phyloP scores from a whole-genome alignment of 2,113 vertebrate species.

The Dromaius novaehollandiae region DNA sequence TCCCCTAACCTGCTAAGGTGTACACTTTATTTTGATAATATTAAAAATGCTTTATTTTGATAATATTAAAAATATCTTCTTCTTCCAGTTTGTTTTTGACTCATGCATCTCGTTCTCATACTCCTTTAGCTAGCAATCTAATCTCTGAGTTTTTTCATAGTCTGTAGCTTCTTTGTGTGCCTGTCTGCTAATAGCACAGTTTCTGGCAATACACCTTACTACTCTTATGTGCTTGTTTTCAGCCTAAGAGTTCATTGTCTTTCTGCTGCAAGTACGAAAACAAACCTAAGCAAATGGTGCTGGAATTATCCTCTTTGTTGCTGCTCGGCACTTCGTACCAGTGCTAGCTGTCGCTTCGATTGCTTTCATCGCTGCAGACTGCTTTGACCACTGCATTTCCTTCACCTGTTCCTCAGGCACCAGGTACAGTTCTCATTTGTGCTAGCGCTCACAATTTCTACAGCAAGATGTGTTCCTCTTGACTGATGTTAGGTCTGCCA shows the following conservation, averaged over 20 bases:
- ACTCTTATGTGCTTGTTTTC: neutral
- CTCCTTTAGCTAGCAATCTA: neutral
- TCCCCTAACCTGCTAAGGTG: neutral
- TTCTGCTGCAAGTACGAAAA: neutral
- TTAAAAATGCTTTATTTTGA: no score
- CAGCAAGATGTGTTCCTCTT: neutral
- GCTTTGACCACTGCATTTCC: neutral
- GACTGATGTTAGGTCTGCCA: neutral
- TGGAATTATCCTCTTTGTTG: neutral
- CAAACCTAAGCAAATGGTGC: neutral
- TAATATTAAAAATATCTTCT: slow-evolving; percentile 14
- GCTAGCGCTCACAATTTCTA: neutral
- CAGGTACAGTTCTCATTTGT: neutral
- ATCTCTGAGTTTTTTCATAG: neutral
- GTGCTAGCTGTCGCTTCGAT: neutral
- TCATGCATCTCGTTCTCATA: neutral
- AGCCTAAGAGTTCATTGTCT: neutral
- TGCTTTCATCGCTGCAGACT: neutral
- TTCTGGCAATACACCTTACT: neutral
- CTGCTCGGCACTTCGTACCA: neutral
- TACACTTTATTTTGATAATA: slow-evolving; percentile 37
- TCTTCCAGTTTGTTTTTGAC: slow-evolving; percentile 23
- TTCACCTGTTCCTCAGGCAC: neutral
- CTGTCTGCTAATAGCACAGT: neutral
- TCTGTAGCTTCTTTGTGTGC: neutral